These are phyloP conservation scores for Metallyticus violacea DNA, from an alignment of 2,888 invertebrate species.

Conservation along the genomic window DNA sequence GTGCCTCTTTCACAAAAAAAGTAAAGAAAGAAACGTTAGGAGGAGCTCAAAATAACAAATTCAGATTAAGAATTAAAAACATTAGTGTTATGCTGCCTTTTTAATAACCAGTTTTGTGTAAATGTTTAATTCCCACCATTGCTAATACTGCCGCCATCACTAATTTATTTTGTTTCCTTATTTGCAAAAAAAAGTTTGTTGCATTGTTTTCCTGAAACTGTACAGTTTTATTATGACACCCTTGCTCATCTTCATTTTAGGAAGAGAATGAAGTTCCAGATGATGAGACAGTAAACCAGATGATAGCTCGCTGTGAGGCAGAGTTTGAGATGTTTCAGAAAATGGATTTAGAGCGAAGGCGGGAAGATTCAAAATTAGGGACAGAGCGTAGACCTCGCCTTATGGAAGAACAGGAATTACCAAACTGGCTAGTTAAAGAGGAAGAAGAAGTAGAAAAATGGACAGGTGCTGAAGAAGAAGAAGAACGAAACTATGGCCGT, in stretches of 20 bases:
- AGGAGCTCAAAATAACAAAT: too few relatives aligned
- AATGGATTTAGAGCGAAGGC: slow-evolving; percentile 57
- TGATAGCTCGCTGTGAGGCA: slow-evolving; percentile 59
- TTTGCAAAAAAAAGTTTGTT: too few relatives aligned
- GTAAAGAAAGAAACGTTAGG: too few relatives aligned
- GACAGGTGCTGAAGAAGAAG: slow-evolving; percentile 47
- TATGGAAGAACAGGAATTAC: slow-evolving; percentile 59
- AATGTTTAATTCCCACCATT: too few relatives aligned
- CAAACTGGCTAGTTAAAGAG: slow-evolving; percentile 51
- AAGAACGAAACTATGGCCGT: slow-evolving; percentile 52
- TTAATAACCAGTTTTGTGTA: too few relatives aligned
- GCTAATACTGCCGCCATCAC: too few relatives aligned
- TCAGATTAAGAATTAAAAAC: too few relatives aligned
- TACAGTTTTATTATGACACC: too few relatives aligned
- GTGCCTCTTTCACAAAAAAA: too few relatives aligned
- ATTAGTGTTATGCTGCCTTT: too few relatives aligned
- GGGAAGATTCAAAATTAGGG: slow-evolving; percentile 46
- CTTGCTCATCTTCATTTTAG: slow-evolving; percentile 38
- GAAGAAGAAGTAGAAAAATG: slow-evolving; percentile 34
- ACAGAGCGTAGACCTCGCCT: slow-evolving; percentile 52
- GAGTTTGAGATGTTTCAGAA: slow-evolving; percentile 57
- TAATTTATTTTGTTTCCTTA: too few relatives aligned
- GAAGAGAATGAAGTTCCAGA: slow-evolving; percentile 64
- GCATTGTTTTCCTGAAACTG: too few relatives aligned
- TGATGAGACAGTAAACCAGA: slow-evolving; percentile 64